phyloP scores from a whole-genome alignment of 2,888 invertebrate genomes.

The Himalopsyche anomala region DNA sequence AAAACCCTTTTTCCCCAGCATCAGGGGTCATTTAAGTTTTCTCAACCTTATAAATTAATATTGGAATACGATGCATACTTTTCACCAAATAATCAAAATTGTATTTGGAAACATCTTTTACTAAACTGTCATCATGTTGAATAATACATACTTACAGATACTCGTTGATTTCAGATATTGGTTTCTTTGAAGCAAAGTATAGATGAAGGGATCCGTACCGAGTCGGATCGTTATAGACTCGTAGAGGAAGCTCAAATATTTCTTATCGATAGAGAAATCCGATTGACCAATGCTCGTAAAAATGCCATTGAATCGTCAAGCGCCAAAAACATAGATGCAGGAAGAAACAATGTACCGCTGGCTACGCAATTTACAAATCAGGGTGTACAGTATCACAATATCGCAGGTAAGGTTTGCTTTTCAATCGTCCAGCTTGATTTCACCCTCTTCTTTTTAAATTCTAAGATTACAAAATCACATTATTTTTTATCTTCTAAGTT shows the following conservation, averaged over 20 bases:
- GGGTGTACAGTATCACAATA: conserved; percentile 54
- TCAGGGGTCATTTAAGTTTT: too few relatives aligned
- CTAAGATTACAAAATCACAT: too few relatives aligned
- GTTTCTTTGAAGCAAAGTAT: conserved; percentile 86
- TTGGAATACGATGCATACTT: too few relatives aligned
- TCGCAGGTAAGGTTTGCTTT: conserved; percentile 16
- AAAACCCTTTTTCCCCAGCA: too few relatives aligned
- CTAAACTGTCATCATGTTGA: too few relatives aligned
- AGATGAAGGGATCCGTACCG: conserved; percentile 84
- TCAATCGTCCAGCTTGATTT: neutral
- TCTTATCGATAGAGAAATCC: conserved; percentile 87
- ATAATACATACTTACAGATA: neutral
- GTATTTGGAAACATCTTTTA: too few relatives aligned
- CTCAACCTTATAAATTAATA: too few relatives aligned
- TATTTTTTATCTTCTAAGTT: too few relatives aligned
- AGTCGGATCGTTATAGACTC: conserved; percentile 79
- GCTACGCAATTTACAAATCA: conserved; percentile 55
- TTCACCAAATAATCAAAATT: too few relatives aligned
- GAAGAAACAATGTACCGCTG: conserved; percentile 47
- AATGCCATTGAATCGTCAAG: conserved; percentile 75
- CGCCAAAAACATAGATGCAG: conserved; percentile 53
- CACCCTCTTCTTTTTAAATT: neutral
- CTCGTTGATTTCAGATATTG: conserved; percentile 69
- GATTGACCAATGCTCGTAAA: conserved; percentile 83
- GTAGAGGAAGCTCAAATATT: conserved; percentile 88